Base-by-base conservation (phyloP, 2,888 invertebrate genomes). In the Leptopterna dolabrata region DNA sequence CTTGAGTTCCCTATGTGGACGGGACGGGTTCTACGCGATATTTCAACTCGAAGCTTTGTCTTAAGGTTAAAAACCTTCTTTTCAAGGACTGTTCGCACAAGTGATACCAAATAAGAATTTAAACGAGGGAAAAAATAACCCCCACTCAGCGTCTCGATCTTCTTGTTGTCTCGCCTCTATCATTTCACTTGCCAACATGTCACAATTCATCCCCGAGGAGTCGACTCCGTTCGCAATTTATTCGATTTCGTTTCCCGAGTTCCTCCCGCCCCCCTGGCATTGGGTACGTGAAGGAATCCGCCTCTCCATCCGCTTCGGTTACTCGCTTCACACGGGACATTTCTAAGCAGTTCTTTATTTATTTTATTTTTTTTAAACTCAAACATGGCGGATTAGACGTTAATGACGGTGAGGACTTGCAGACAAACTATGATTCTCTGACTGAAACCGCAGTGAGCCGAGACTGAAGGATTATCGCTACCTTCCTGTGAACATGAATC, bases 131-230 rank as follows among this genome's bases (percentile, higher is more conserved):
- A 24, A 63, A 55, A 11, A 7, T 0, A 24, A 63, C 63, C 63
- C 63, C 63, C 63, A 63, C 63, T 27, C 63, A 1, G 7, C 9
- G 24, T 4, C 13, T 11, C 63, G 63, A 24, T 63, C 63, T 63
- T 63, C 63, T 63, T 27, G 63, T 63, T 63, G 63, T 63, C 63
- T 63, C 63, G 63, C 63, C 63, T 63, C 43, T 47, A 78, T 78
- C 45, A 78, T 78, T 45, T 78, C 78, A 78, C 78, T 47, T 45
- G 78, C 78, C 78, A 43, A 78, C 78, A 47, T 78, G 78, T 78
- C 78, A 78, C 78, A 43, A 78, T 78, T 78, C 78, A 78, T 78
- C 36, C 27, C 24, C 43, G 7, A 41, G n/a, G 78, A 43, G 45
- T 78, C 78, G 24, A 63, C 19, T 63, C 24, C 24, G 63, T 27